phyloP scores from a whole-genome alignment of 2,797 vertebrate species.

The Xiphorhynchus erythropygius region DNA sequence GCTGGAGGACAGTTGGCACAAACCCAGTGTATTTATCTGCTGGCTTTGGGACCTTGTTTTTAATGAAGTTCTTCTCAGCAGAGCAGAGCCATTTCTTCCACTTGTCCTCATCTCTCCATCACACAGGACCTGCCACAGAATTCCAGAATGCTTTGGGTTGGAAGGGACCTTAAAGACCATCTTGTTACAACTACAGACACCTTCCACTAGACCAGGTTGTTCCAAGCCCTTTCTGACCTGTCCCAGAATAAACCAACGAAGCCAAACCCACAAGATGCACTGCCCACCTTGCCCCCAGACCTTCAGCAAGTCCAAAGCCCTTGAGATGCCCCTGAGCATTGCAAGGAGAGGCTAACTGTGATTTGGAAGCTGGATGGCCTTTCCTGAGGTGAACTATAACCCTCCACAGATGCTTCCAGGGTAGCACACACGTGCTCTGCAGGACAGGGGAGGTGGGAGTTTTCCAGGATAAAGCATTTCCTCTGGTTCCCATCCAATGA shows the following conservation, averaged over 20 bases:
- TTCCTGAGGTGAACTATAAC: neutral
- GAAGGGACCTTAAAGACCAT: neutral
- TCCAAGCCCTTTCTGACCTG: neutral
- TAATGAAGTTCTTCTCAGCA: neutral
- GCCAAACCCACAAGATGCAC: neutral
- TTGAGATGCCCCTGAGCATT: neutral
- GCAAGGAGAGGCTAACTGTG: accelerated
- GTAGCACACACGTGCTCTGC: accelerated
- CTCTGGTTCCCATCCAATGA: conserved; percentile 49
- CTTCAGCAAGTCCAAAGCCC: neutral
- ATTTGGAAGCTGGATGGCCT: neutral
- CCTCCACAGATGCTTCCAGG: accelerated
- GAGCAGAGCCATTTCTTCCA: neutral
- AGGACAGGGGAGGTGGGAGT: neutral
- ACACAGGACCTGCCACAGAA: neutral
- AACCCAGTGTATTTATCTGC: neutral
- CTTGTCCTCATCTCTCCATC: neutral
- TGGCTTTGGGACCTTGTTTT: neutral
- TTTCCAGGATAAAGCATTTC: conserved; percentile 31
- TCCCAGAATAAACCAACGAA: neutral
- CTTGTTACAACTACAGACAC: neutral
- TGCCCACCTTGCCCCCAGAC: neutral
- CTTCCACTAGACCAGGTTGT: neutral
- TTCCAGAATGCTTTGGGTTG: neutral
- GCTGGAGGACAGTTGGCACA: neutral